These are phyloP conservation scores for Istiophorus platypterus DNA, from an alignment of 2,113 vertebrate species.

Conservation along the genomic window DNA sequence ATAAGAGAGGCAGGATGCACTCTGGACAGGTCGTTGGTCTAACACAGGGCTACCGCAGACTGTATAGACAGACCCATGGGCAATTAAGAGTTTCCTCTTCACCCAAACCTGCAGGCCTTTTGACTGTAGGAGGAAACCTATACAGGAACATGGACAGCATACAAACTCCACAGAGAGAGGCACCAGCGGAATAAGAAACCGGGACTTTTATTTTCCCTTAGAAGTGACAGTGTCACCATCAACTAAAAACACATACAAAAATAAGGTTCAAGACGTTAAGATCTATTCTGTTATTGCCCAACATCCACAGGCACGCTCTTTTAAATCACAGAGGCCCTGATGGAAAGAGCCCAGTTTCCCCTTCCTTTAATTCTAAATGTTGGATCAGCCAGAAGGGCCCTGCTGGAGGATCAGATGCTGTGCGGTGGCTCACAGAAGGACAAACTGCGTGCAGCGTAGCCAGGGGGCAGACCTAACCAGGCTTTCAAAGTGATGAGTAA, in stretches of 20 bases:
- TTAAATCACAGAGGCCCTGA: conserved; percentile 33
- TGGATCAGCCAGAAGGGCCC: conserved; percentile 14
- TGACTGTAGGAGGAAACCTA: background rate
- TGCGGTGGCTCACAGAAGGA: conserved; percentile 15
- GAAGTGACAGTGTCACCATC: conserved; percentile 20
- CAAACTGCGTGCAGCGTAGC: conserved; percentile 4
- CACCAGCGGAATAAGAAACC: too few species aligned
- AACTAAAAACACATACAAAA: conserved; percentile 26
- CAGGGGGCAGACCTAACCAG: background rate
- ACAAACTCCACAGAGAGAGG: background rate
- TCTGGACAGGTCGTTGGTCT: background rate
- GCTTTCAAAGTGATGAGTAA: conserved; percentile 8
- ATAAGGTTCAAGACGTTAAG: conserved; percentile 5
- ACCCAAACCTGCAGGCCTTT: background rate
- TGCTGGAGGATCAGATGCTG: conserved; percentile 36
- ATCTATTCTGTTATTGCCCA: conserved; percentile 45
- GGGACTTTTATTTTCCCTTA: too few species aligned
- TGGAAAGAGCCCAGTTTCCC: conserved; percentile 29
- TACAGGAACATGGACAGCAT: background rate
- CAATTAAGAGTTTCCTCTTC: background rate
- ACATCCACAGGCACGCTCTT: conserved; percentile 28
- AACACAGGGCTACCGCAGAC: background rate
- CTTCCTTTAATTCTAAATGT: conserved; percentile 32
- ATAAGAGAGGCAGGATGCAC: background rate
- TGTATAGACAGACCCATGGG: background rate